Evolutionary conservation across 2,113 vertebrate genomes (phyloP).

Genomic region (Myanophis thanlyinensis): DNA sequence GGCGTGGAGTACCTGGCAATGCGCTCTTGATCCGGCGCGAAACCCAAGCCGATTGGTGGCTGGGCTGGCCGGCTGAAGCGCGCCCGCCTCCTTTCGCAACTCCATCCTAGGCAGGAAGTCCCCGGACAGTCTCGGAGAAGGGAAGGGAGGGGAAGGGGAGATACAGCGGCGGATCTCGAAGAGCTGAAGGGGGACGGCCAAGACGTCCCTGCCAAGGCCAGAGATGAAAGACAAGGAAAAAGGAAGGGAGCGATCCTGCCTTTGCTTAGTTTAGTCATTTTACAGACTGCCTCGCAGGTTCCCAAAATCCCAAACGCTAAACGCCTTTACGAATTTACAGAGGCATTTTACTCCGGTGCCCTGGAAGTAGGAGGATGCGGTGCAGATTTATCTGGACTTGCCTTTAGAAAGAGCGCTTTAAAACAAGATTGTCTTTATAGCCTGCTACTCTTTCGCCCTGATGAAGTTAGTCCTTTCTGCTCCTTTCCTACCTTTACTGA

Average conservation of each 20-base stretch:
- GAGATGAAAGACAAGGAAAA: neutral
- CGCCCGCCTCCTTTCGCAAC: neutral
- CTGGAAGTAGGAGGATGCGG: neutral
- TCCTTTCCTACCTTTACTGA: neutral
- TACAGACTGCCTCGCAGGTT: neutral
- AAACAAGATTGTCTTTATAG: neutral
- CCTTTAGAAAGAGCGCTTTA: neutral
- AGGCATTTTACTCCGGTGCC: neutral
- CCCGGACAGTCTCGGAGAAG: neutral
- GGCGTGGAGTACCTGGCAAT: constrained; percentile 36
- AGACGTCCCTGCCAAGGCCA: neutral
- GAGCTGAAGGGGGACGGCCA: neutral
- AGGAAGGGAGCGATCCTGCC: neutral
- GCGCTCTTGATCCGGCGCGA: constrained; percentile 31
- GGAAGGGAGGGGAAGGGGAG: neutral
- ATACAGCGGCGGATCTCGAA: neutral
- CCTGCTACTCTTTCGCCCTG: neutral
- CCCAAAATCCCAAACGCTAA: neutral
- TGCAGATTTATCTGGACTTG: neutral
- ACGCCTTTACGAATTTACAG: neutral
- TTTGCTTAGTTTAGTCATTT: neutral
- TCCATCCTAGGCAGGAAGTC: neutral
- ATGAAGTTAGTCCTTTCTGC: neutral
- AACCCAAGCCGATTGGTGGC: constrained; percentile 33
- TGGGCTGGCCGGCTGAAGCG: neutral